phyloP scores from a whole-genome alignment of 92 coral and sea anemone genomes.

The Phymanthus crucifer region DNA sequence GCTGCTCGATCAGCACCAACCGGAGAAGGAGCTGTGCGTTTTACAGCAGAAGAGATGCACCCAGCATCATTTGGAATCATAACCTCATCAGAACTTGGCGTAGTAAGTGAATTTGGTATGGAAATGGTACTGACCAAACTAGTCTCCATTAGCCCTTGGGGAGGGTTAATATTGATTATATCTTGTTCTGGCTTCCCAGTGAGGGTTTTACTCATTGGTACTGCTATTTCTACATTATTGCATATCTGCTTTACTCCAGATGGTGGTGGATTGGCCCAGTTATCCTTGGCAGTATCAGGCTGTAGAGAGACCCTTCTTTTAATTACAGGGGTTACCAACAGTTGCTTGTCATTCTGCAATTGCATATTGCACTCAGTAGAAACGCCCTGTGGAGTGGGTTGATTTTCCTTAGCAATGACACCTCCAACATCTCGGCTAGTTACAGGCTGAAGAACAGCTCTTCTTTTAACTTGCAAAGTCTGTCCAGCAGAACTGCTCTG shows the following conservation, averaged over 20 bases:
- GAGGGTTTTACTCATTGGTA: background rate
- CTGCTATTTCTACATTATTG: background rate
- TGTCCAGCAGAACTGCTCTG: background rate
- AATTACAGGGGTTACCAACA: too few relatives aligned
- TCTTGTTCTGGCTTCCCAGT: background rate
- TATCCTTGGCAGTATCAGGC: background rate
- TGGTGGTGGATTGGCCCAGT: background rate
- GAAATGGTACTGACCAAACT: background rate
- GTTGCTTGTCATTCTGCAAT: too few relatives aligned
- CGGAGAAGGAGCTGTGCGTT: slow-evolving; percentile 27
- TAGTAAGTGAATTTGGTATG: background rate
- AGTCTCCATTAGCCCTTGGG: background rate
- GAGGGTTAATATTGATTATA: background rate
- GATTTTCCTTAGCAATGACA: background rate
- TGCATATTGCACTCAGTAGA: too few relatives aligned
- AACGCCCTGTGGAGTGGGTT: background rate
- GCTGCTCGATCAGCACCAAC: slow-evolving; percentile 7
- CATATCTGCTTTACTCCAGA: background rate
- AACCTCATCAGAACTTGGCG: background rate
- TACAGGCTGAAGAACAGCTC: slow-evolving; percentile 13
- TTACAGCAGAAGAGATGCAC: background rate
- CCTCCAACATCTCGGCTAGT: background rate
- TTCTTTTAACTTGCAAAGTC: background rate
- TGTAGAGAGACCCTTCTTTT: too few relatives aligned
- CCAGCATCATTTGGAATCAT: background rate